Base-by-base conservation (phyloP, 37 sponge, comb jelly and placozoan species). In the Spongilla lacustris region DNA sequence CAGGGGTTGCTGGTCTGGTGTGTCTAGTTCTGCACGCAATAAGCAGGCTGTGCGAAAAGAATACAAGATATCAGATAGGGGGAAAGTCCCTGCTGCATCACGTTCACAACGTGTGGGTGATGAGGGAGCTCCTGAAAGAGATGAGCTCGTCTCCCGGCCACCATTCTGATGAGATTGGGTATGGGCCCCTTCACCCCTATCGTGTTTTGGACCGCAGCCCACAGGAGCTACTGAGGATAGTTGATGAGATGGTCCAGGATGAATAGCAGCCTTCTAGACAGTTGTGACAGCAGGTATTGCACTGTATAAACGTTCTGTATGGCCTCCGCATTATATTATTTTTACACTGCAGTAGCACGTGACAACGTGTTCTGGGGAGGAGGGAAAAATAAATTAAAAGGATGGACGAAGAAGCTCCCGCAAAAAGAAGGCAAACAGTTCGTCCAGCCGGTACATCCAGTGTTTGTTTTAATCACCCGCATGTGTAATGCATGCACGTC, bases 111-210 rank as follows among this genome's bases (percentile, higher is more conserved):
- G 85, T 81, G 30, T 85, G 86, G 86, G 85, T 85, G 69, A 85
- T 90, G 74, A 80, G 85, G 75, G 90, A 90, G 77, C 10, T 90
- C 22, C 76, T 90, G 32, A 84, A 80, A 26, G 76, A 81, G 69
- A 90, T 90, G 86, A 81, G 86, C 35, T 37, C 81, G 24, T 72
- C 49, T 0, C 86, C 73, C 2, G 90, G 90, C 19, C 71, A 79
- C 81, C 90, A 90, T 31, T 34, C 81, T 23, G 85, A 85, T 23
- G 90, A 85, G 68, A 79, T 72, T 46, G 90, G 90, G 26, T 90
- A 85, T 81, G 90, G 90, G 13, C 67, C 70, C 0, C 32, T 90
- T 50, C 33, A 90, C 30, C 90, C 86, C 10, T 41, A 67, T 33
- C 69, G 81, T 11, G 36, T 80, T 26, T 68, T 90, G 24, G 88